Conservation (phyloP, 1,140 invertebrate species). For the Lepeophtheirus salmonis region DNA sequence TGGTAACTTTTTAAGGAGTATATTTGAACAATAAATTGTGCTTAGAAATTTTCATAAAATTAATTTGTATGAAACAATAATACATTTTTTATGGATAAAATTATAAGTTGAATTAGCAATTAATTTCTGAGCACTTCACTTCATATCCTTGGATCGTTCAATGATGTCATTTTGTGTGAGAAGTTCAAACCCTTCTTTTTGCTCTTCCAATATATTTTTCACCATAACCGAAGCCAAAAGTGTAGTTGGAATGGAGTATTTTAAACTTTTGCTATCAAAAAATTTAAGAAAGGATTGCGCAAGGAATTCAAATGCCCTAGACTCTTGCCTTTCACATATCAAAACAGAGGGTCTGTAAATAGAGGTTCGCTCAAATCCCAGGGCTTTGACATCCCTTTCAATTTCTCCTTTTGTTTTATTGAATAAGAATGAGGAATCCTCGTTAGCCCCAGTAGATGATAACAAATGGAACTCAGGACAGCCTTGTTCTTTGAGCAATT, state of each 20-base stretch:
- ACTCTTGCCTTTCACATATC: slow-evolving; percentile 25
- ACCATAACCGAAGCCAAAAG: slow-evolving; percentile 1
- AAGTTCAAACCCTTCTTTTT: background rate
- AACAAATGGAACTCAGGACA: slow-evolving; percentile 34
- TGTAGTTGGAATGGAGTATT: background rate
- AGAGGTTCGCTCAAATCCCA: slow-evolving; percentile 25
- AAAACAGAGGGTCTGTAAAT: slow-evolving; percentile 27
- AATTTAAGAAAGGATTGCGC: slow-evolving; percentile 8
- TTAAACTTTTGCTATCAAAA: background rate
- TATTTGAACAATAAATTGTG: too few relatives aligned
- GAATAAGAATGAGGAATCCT: slow-evolving; percentile 26
- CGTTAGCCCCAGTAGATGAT: slow-evolving; percentile 28
- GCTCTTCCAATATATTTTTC: background rate
- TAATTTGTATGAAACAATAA: too few relatives aligned
- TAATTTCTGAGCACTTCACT: too few relatives aligned
- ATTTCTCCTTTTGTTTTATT: slow-evolving; percentile 26
- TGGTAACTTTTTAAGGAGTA: too few relatives aligned
- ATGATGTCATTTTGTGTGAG: background rate
- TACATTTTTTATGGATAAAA: too few relatives aligned
- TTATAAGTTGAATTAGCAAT: too few relatives aligned
- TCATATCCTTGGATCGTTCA: background rate
- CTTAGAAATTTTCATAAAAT: too few relatives aligned
- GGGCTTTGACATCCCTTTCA: slow-evolving; percentile 24
- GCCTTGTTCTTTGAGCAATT: slow-evolving; percentile 31
- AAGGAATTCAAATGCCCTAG: slow-evolving; percentile 21